Evolutionary conservation across 1,140 invertebrate genomes (phyloP).

Genomic region (Cotesia chilonis): DNA sequence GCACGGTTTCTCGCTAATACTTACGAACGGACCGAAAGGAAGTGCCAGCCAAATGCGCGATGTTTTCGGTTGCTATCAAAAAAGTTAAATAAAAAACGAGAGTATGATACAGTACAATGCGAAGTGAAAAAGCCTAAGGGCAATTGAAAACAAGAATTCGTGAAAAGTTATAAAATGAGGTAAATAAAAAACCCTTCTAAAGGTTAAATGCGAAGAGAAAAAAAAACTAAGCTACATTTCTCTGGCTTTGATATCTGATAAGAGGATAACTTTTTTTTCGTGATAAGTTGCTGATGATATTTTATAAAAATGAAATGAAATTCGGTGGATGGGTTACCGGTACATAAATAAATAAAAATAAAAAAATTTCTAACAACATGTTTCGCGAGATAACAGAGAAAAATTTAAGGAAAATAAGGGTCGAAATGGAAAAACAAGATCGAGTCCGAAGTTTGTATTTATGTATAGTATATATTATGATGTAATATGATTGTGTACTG

Average conservation of each 20-base stretch:
- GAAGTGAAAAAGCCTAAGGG: slow-evolving; percentile 28
- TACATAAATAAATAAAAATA: no score
- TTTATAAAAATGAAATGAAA: no score
- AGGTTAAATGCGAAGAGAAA: background rate
- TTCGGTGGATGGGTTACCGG: no score
- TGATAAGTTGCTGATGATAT: no score
- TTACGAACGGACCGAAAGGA: slow-evolving; percentile 5
- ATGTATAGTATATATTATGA: no score
- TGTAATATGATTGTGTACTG: no score
- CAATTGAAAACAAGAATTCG: slow-evolving; percentile 16
- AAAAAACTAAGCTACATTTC: background rate
- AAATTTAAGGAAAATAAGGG: no score
- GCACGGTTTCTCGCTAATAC: slow-evolving; percentile 11
- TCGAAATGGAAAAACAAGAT: no score
- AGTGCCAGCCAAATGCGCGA: slow-evolving; percentile 1
- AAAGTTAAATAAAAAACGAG: slow-evolving; percentile 1
- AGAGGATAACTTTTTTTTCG: slow-evolving; percentile 2
- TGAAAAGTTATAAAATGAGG: background rate
- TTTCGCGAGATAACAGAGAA: no score
- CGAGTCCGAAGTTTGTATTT: no score
- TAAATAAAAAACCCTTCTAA: background rate
- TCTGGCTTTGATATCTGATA: no score
- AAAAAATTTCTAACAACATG: no score
- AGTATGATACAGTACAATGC: slow-evolving; percentile 24
- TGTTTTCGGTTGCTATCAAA: background rate